Percentiles rank a stretch among this genome's conserved stretches.
Conservation (phyloP, 2,797 vertebrate species). For the Orientallactaga sibirica region DNA sequence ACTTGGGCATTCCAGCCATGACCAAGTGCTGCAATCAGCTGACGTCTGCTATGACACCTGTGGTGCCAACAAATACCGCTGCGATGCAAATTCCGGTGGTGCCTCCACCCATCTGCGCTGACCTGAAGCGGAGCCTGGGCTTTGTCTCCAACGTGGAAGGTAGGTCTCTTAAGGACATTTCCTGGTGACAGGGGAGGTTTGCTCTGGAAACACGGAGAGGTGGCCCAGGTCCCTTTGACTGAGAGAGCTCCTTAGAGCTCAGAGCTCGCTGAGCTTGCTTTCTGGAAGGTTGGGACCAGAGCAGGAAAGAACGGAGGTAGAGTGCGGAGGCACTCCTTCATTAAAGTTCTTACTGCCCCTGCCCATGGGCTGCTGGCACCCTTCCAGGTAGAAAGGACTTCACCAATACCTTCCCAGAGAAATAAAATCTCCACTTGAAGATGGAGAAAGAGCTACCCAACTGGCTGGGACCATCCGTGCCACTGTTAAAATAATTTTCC, state of each 20-base stretch:
- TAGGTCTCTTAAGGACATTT: conserved; percentile 83
- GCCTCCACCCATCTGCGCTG: conserved; percentile 95
- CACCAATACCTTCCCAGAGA: conserved; percentile 41
- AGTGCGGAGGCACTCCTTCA: background rate
- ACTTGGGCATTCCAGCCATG: conserved; percentile 98
- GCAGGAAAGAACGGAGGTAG: background rate
- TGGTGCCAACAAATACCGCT: conserved; percentile 95
- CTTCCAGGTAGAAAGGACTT: background rate
- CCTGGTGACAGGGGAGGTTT: background rate
- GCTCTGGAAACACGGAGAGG: background rate
- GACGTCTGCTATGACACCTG: conserved; percentile 96
- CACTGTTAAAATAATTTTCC: conserved; percentile 69
- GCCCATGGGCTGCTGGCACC: conserved; percentile 55
- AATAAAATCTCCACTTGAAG: conserved; percentile 60
- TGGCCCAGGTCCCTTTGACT: background rate
- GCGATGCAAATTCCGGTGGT: conserved; percentile 95
- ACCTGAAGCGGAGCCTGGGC: conserved; percentile 97
- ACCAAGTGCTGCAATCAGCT: conserved; percentile 97
- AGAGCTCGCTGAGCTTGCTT: background rate
- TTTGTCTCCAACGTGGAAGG: conserved; percentile 96
- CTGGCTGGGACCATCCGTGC: conserved; percentile 47
- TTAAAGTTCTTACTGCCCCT: conserved; percentile 57
- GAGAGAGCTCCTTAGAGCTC: background rate
- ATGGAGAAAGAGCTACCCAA: background rate
- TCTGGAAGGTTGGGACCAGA: background rate